Percentiles rank a stretch among this genome's conserved stretches.
phyloP scores from a whole-genome alignment of 2,888 invertebrate species.

The Drosophila emarginata region DNA sequence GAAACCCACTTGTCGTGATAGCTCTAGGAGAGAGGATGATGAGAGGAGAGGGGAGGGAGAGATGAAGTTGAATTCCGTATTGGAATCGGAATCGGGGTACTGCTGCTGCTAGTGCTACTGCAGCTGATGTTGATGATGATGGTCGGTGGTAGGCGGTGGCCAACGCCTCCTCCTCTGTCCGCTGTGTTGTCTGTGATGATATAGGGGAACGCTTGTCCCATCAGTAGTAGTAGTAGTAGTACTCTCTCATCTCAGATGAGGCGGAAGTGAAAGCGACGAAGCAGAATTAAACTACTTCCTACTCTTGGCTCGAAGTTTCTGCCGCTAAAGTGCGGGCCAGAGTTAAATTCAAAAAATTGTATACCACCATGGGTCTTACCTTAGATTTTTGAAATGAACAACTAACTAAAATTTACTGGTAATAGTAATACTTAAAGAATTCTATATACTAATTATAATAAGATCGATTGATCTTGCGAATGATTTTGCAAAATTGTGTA shows the following conservation, averaged over 20 bases:
- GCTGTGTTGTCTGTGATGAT: slow-evolving; percentile 4
- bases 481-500: too few species aligned
- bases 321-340: slow-evolving; percentile 19
- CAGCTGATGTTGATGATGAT: slow-evolving; percentile 8
- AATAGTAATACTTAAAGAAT: too few species aligned
- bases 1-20: slow-evolving; percentile 24
- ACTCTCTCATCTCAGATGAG: slow-evolving; percentile 52
- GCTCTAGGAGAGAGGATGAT: neutral
- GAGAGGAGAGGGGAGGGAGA: neutral
- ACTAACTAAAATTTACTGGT: neutral
- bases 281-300: slow-evolving; percentile 64
- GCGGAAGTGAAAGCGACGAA: slow-evolving; percentile 72
- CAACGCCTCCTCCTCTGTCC: neutral
- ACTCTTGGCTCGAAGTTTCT: neutral
- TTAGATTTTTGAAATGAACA: neutral
- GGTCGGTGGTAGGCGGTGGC: slow-evolving; percentile 7
- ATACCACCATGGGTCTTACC: neutral
- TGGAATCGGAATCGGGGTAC: neutral
- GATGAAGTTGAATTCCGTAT: neutral
- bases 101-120: neutral
- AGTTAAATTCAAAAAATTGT: neutral
- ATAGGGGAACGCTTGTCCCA: slow-evolving; percentile 21
- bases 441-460: too few species aligned
- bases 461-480: too few species aligned
- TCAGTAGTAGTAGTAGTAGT: slow-evolving; percentile 22